Evolutionary conservation across 2,888 invertebrate species (phyloP).

Genomic region (Matsumyia berberina): DNA sequence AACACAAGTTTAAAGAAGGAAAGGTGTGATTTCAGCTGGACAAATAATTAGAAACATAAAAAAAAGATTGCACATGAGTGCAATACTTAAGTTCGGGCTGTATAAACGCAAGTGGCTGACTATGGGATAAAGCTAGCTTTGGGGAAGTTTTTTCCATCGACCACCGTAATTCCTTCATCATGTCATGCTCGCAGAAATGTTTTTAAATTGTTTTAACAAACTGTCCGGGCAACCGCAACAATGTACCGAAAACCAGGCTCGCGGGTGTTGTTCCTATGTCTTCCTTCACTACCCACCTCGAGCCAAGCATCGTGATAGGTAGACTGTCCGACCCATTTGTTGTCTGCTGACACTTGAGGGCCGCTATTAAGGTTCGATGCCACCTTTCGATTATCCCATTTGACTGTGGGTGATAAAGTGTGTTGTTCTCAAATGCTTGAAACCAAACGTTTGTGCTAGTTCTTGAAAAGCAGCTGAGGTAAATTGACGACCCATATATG

Average conservation of each 20-base stretch:
- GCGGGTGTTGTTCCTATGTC: neutral
- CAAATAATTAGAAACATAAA: too few relatives aligned
- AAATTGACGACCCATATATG: neutral
- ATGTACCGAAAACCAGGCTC: neutral
- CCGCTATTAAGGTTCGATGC: neutral
- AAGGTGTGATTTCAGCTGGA: too few relatives aligned
- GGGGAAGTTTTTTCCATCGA: neutral
- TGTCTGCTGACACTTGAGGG: neutral
- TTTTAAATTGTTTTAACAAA: neutral
- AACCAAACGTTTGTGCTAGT: conserved; percentile 1
- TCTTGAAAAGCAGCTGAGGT: neutral
- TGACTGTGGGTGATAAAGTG: neutral
- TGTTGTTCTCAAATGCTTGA: neutral
- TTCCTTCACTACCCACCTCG: neutral
- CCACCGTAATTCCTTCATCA: neutral
- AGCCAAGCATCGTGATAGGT: neutral
- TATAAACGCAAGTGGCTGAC: neutral
- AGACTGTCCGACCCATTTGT: neutral
- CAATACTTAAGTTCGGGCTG: neutral
- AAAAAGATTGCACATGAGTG: too few relatives aligned
- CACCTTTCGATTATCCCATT: neutral
- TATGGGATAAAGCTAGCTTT: neutral
- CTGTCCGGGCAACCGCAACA: neutral
- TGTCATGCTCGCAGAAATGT: neutral
- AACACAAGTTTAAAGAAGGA: too few relatives aligned